phyloP scores from a whole-genome alignment of 2,888 invertebrate species.

The Caenorhabditis virilis region DNA sequence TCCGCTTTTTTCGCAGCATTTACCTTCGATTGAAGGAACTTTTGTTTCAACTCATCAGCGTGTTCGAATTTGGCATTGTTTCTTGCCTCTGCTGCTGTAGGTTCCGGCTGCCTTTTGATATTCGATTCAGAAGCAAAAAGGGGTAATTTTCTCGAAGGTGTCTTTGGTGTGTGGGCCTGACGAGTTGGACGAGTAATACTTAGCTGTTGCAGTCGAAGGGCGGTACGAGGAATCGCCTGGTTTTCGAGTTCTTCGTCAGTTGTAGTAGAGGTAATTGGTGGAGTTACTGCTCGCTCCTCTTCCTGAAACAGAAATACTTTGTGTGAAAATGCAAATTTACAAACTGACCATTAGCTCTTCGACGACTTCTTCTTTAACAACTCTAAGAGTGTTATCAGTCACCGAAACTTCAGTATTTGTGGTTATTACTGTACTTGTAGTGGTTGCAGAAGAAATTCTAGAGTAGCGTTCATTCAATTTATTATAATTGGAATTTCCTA shows the following conservation, averaged over 20 bases:
- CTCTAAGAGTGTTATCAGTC: too few relatives aligned
- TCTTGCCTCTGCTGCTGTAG: background rate
- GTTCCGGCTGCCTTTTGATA: too few relatives aligned
- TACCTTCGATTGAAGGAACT: slow-evolving; percentile 13
- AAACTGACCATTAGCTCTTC: too few relatives aligned
- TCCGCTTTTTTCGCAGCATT: slow-evolving; percentile 10
- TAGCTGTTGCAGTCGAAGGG: slow-evolving; percentile 10
- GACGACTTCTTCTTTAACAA: too few relatives aligned
- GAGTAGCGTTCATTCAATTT: too few relatives aligned
- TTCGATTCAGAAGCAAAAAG: background rate
- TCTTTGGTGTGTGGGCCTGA: slow-evolving; percentile 2
- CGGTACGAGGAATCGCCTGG: slow-evolving; percentile 7
- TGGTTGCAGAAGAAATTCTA: too few relatives aligned
- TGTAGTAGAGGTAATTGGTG: slow-evolving; percentile 11
- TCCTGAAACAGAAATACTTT: too few relatives aligned
- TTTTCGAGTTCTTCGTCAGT: slow-evolving; percentile 18
- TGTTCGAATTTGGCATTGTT: slow-evolving; percentile 9
- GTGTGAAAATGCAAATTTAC: too few relatives aligned
- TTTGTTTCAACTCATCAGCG: slow-evolving; percentile 9
- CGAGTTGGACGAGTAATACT: background rate
- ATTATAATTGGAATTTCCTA: too few relatives aligned
- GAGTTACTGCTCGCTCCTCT: slow-evolving; percentile 5
- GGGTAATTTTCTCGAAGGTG: background rate
- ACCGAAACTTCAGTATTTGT: too few relatives aligned
- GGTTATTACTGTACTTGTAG: too few relatives aligned